phyloP scores from a whole-genome alignment of 2,797 vertebrate species.

The Enteromius paludinosus region DNA sequence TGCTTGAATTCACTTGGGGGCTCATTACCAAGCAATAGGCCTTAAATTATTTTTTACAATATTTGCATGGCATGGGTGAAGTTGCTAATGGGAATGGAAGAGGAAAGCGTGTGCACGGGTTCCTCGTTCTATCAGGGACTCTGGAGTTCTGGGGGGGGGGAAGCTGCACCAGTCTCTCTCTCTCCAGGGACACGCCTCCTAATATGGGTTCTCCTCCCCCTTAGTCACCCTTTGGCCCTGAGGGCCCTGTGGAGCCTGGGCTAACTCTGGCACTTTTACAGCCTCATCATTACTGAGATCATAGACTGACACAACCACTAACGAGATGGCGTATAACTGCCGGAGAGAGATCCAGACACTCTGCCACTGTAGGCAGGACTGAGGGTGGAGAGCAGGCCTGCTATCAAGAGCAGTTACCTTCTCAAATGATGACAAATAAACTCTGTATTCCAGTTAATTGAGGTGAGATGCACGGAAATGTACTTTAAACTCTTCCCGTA shows the following conservation, averaged over 20 bases:
- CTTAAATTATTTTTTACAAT: constrained; percentile 67
- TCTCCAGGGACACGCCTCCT: constrained; percentile 59
- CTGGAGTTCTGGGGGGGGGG: constrained; percentile 20
- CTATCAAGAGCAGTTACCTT: constrained; percentile 39
- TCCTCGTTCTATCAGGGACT: constrained; percentile 32
- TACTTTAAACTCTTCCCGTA: constrained; percentile 12
- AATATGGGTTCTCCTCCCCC: constrained; percentile 63
- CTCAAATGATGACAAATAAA: constrained; percentile 56
- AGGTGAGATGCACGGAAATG: constrained; percentile 16
- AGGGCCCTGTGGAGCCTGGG: constrained; percentile 70
- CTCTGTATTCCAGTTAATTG: constrained; percentile 46
- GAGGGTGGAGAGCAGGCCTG: constrained; percentile 54
- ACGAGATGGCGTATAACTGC: constrained; percentile 80
- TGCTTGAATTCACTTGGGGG: constrained; percentile 71
- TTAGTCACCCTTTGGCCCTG: constrained; percentile 65
- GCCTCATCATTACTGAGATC: constrained; percentile 82
- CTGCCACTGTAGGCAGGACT: constrained; percentile 43
- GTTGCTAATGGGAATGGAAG: constrained; percentile 40
- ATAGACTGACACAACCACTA: constrained; percentile 84
- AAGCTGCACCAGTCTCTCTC: constrained; percentile 59
- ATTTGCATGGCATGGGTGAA: constrained; percentile 56
- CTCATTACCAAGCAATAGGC: constrained; percentile 75
- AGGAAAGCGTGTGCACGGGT: constrained; percentile 2
- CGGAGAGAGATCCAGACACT: constrained; percentile 66
- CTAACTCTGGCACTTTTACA: constrained; percentile 81